Percentiles rank a stretch among this genome's conserved stretches.
Evolutionary conservation across 2,888 invertebrate genomes (phyloP).

Genomic region (Apantesis nais): DNA sequence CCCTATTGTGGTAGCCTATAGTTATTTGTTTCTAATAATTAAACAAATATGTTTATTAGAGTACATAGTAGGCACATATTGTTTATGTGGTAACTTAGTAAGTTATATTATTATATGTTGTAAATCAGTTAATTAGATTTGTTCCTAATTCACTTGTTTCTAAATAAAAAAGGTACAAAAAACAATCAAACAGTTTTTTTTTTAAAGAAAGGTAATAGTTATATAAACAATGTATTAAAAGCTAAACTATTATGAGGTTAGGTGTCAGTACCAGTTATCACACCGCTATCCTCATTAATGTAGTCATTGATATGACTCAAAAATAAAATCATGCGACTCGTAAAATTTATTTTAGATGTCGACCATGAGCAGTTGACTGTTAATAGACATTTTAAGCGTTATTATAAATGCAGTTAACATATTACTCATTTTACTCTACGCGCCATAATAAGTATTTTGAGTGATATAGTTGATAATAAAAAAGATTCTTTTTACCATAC

Average conservation of each 20-base stretch:
- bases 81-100: not conserved
- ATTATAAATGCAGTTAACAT: not conserved
- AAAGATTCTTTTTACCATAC: too few relatives aligned
- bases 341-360: not conserved
- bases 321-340: not conserved
- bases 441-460: not conserved
- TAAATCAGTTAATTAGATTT: not conserved
- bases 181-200: not conserved
- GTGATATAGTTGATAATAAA: too few relatives aligned
- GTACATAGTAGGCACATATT: too few relatives aligned
- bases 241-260: not conserved
- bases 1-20: not conserved
- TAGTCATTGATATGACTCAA: not conserved
- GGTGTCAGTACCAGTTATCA: not conserved
- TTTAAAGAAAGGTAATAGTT: not conserved
- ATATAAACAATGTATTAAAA: not conserved
- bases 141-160: not conserved
- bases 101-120: not conserved
- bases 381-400: not conserved
- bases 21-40: not conserved
- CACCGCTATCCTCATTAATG: not conserved
- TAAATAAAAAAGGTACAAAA: not conserved
- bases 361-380: not conserved
- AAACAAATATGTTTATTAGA: too few relatives aligned
- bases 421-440: not conserved